Conservation (phyloP, 2,888 invertebrate genomes). For the Lottia gigantea region DNA sequence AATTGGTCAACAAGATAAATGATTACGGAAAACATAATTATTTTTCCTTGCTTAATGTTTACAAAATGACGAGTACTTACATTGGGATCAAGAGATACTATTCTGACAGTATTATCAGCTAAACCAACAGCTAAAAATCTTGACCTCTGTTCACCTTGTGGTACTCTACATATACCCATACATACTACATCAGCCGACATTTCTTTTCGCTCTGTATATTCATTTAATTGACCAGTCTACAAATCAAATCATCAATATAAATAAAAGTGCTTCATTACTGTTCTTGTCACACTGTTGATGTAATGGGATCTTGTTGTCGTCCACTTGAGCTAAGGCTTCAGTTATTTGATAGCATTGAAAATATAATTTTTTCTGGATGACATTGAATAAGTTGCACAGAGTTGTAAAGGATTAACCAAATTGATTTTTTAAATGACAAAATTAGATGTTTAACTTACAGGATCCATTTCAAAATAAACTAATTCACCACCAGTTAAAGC, state of each 20-base stretch:
- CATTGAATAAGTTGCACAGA: neutral
- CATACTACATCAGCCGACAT: slow-evolving; percentile 97
- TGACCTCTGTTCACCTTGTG: slow-evolving; percentile 92
- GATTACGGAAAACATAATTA: too few relatives aligned
- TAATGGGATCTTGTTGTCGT: too few relatives aligned
- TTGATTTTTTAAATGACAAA: neutral
- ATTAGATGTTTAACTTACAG: slow-evolving; percentile 78
- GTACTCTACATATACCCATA: slow-evolving; percentile 96
- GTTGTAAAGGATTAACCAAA: too few relatives aligned
- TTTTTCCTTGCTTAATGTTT: too few relatives aligned
- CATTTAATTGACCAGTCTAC: slow-evolving; percentile 96
- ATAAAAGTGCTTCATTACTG: too few relatives aligned
- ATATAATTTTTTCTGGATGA: too few relatives aligned
- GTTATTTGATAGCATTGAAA: too few relatives aligned
- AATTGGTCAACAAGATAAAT: too few relatives aligned
- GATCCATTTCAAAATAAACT: slow-evolving; percentile 99
- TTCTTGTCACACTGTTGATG: too few relatives aligned
- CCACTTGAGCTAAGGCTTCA: too few relatives aligned
- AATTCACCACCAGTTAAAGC: slow-evolving; percentile 97
- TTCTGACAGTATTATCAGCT: slow-evolving; percentile 95
- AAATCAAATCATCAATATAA: slow-evolving; percentile 27
- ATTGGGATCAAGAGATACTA: slow-evolving; percentile 95
- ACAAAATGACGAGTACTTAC: slow-evolving; percentile 71
- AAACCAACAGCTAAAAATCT: slow-evolving; percentile 96
- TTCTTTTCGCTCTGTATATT: slow-evolving; percentile 96